Percentiles rank a stretch among this genome's conserved stretches.
Evolutionary conservation across 1,140 invertebrate genomes (phyloP).

Genomic region (Drosophila kurseongensis): DNA sequence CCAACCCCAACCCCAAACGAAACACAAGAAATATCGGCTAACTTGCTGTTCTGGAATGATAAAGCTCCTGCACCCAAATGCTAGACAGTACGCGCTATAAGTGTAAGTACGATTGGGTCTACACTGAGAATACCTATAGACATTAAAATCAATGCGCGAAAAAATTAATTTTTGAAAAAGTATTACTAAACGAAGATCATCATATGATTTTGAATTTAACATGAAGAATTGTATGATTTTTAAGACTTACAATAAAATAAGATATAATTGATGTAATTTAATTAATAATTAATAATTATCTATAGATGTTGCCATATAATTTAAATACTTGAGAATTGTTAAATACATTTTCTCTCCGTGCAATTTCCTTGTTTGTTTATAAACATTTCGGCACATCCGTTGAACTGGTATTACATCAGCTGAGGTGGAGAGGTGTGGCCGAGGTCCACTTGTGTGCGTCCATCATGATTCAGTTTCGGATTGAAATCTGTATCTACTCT

Average conservation of each 20-base stretch:
- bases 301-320: no score
- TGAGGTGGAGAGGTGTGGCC: conserved; percentile 31
- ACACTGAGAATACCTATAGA: no score
- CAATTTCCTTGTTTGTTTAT: conserved; percentile 34
- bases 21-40: conserved; percentile 21
- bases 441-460: conserved; percentile 17
- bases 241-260: no score
- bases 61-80: conserved; percentile 52
- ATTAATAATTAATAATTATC: no score
- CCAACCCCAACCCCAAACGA: conserved; percentile 14
- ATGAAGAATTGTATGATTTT: no score
- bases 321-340: no score
- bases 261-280: no score
- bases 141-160: no score
- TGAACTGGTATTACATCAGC: conserved; percentile 33
- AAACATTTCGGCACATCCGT: conserved; percentile 47
- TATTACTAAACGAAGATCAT: no score
- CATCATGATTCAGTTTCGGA: conserved; percentile 33
- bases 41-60: conserved; percentile 53
- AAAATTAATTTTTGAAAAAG: no score
- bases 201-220: no score
- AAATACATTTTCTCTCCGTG: conserved; percentile 5
- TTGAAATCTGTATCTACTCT: conserved; percentile 31
- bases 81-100: conserved; percentile 65
- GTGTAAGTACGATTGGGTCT: conserved; percentile 55